These are phyloP conservation scores for Corvus hawaiiensis DNA, from an alignment of 2,113 vertebrate genomes.

Conservation along the genomic window DNA sequence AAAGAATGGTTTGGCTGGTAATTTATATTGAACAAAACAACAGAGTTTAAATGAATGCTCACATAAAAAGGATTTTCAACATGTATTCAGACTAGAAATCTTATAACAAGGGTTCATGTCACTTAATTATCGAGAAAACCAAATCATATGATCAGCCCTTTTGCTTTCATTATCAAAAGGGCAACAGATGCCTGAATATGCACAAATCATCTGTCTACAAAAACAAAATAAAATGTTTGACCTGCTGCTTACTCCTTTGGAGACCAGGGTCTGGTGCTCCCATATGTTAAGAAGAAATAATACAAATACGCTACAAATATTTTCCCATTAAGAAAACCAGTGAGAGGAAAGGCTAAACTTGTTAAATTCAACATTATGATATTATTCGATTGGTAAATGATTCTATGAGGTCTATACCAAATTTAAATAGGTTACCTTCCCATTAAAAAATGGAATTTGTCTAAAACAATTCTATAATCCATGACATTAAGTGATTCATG, in stretches of 20 bases:
- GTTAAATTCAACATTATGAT: neutral
- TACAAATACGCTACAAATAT: neutral
- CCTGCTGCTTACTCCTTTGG: neutral
- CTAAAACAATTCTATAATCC: neutral
- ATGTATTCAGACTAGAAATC: neutral
- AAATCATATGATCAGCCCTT: neutral
- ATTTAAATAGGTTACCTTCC: neutral
- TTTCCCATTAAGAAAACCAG: neutral
- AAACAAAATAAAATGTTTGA: neutral
- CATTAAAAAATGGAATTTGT: neutral
- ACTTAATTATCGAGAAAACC: neutral
- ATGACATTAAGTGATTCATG: neutral
- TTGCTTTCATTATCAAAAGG: neutral
- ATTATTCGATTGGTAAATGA: neutral
- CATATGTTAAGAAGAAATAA: neutral
- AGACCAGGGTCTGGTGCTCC: neutral
- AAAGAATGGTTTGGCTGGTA: neutral
- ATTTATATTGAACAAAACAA: neutral
- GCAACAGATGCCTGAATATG: neutral
- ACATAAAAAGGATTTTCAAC: neutral
- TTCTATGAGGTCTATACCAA: neutral
- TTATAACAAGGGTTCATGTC: neutral
- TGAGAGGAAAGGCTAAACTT: neutral
- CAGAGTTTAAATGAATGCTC: neutral
- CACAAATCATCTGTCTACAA: neutral